Percentiles rank a stretch among this genome's conserved stretches.
phyloP scores from a whole-genome alignment of 1,140 invertebrate genomes.

The Brachionus calyciflorus region DNA sequence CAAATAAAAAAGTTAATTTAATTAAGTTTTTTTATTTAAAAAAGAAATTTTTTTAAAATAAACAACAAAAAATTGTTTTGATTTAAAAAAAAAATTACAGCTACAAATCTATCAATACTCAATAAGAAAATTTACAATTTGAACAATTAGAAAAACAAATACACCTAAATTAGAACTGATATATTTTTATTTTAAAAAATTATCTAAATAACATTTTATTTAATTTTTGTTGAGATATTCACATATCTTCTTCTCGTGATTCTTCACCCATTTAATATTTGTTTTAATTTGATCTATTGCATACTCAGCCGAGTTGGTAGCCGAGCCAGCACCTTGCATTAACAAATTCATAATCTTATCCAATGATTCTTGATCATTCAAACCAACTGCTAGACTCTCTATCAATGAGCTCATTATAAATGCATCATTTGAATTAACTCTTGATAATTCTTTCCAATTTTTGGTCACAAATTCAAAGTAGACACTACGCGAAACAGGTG shows the following conservation, averaged over 20 bases:
- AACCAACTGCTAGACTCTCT: slow-evolving; percentile 29
- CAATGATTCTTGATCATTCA: slow-evolving; percentile 1
- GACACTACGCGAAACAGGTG: slow-evolving; percentile 31
- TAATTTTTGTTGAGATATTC: slow-evolving; percentile 11
- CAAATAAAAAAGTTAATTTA: no score
- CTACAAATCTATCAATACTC: no score
- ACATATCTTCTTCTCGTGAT: slow-evolving; percentile 31
- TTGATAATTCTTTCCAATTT: slow-evolving; percentile 15
- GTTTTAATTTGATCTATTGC: slow-evolving; percentile 41
- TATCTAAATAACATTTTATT: not conserved
- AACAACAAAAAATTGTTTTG: no score
- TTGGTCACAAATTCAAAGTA: slow-evolving; percentile 23
- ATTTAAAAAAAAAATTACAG: no score
- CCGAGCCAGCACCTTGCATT: not conserved
- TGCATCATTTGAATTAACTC: slow-evolving; percentile 28
- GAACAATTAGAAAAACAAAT: no score
- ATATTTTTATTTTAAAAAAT: not conserved
- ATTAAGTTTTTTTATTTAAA: no score
- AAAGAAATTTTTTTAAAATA: no score
- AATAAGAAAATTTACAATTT: no score
- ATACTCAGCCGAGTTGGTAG: not conserved
- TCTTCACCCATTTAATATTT: slow-evolving; percentile 31
- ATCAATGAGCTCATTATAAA: slow-evolving; percentile 40
- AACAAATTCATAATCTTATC: not conserved
- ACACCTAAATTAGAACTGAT: no score